Evolutionary conservation across 2,113 vertebrate species (phyloP), one percentile per base, ranked within the genome.

Genomic region (Stictonetta naevosa): DNA sequence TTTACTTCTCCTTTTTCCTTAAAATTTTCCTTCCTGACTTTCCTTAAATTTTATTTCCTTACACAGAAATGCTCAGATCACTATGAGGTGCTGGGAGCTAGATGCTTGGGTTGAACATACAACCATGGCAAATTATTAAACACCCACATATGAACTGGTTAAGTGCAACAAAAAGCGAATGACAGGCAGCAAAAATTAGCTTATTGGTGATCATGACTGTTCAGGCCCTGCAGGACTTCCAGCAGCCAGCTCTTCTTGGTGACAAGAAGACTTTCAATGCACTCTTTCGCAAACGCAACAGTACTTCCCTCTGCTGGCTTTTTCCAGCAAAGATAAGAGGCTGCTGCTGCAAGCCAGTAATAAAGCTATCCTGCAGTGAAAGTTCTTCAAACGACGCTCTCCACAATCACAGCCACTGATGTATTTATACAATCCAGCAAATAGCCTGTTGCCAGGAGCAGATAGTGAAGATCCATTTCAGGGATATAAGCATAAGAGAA

Each of bases 191-290:
- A 86, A 88, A 93, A 88, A 73, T 31, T 1, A 33, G 38, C 33
- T 22, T 23, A 42, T 48, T 68, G 1, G 50, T 81, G 63, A 71
- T 29, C 14, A 14, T 1, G 0, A 28, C 40, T 36, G 36, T 3
- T 48, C 38, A 86, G 28, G 25, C 23, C 31, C 21, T 59, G n/a
- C 29, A 77, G 36, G 86, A 77, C 82, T 94, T 46, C 28, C 8
- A 21, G 55, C 6, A 26, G 20, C 17, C 38, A 38, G 18, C 72
- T 68, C 66, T 63, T 81, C 21, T 18, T 4, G 2, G 28, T 18
- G 46, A 59, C n/a, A 52, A 76, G 66, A 55, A 0, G 2, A n/a
- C 0, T 0, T 18, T n/a, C n/a, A 76, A 79, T 1, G 2, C 10
- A 31, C 80, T 20, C 2, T 53, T 71, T 59, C 36, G 59, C 5